These are phyloP conservation scores for Battus philenor DNA, from an alignment of 1,140 invertebrate genomes.

Conservation along the genomic window DNA sequence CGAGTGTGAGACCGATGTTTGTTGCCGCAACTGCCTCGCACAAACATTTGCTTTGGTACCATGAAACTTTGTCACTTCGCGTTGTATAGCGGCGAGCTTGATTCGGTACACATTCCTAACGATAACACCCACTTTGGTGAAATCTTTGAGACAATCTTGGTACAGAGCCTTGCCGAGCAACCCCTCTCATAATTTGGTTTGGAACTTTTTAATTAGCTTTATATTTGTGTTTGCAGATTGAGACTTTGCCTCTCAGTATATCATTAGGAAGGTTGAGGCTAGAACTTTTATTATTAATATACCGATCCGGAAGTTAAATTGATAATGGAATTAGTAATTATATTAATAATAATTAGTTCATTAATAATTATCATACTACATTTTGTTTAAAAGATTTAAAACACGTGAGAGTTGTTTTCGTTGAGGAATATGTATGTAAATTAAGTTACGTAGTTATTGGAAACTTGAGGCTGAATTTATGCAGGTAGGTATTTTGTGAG, in stretches of 20 bases:
- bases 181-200: constrained; percentile 75
- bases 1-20: constrained; percentile 71
- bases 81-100: constrained; percentile 22
- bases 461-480: constrained; percentile 19
- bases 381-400: too few relatives aligned
- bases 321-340: too few relatives aligned
- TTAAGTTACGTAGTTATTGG: constrained; percentile 13
- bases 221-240: constrained; percentile 76
- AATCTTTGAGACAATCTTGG: constrained; percentile 68
- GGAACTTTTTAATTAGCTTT: constrained; percentile 76
- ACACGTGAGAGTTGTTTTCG: too few relatives aligned
- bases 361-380: too few relatives aligned
- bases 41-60: constrained; percentile 66
- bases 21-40: constrained; percentile 57
- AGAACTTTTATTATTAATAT: constrained; percentile 59
- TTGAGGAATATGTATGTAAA: too few relatives aligned
- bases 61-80: constrained; percentile 48
- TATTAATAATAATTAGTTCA: too few relatives aligned
- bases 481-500: constrained; percentile 33
- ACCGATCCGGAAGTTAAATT: constrained; percentile 19
- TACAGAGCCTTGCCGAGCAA: constrained; percentile 58
- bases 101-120: constrained; percentile 38
- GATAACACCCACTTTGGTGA: constrained; percentile 57
- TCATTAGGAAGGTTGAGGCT: constrained; percentile 57
- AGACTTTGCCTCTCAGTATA: constrained; percentile 64